A percentile compares a stretch with the other conserved stretches of the same genome.
These are phyloP conservation scores for Epinephelus moara DNA, from an alignment of 2,113 vertebrate species.

Conservation along the genomic window DNA sequence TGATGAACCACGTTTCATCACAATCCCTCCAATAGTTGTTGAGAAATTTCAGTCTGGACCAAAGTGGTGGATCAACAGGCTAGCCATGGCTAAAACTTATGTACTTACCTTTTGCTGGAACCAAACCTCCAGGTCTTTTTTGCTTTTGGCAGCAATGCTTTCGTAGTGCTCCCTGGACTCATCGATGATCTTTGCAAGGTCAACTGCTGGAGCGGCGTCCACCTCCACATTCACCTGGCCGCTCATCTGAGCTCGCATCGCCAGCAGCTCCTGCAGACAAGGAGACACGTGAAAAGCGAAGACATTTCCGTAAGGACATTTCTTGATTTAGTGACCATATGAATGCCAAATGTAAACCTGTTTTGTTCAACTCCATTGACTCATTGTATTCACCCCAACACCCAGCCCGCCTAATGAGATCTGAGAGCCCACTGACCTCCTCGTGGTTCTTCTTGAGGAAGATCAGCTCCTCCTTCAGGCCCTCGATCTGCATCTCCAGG, in stretches of 20 bases:
- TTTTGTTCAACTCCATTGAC: neutral
- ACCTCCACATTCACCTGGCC: conserved; percentile 84
- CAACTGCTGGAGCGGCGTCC: conserved; percentile 67
- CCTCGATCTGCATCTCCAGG: conserved; percentile 86
- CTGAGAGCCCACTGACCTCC: conserved; percentile 76
- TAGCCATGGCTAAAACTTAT: neutral
- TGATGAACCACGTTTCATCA: too few relatives aligned
- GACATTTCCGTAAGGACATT: too few relatives aligned
- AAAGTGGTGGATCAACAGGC: too few relatives aligned
- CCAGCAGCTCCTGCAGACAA: conserved; percentile 68
- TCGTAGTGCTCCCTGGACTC: conserved; percentile 89
- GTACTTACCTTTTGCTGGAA: conserved; percentile 74
- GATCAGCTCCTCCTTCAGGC: conserved; percentile 86
- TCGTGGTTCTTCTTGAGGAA: conserved; percentile 89
- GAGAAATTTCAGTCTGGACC: too few relatives aligned
- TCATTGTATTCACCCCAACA: neutral
- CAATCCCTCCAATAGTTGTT: too few relatives aligned
- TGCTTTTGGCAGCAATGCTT: conserved; percentile 80
- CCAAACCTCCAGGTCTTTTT: conserved; percentile 83
- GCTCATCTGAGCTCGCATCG: conserved; percentile 55
- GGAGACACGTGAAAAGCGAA: neutral
- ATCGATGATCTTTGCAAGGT: conserved; percentile 69
- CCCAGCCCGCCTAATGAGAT: neutral
- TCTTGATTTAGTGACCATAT: neutral
- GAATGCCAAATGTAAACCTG: neutral